These are phyloP conservation scores for Hyperoplus lanceolatus DNA, from an alignment of 2,797 vertebrate genomes.

Conservation along the genomic window DNA sequence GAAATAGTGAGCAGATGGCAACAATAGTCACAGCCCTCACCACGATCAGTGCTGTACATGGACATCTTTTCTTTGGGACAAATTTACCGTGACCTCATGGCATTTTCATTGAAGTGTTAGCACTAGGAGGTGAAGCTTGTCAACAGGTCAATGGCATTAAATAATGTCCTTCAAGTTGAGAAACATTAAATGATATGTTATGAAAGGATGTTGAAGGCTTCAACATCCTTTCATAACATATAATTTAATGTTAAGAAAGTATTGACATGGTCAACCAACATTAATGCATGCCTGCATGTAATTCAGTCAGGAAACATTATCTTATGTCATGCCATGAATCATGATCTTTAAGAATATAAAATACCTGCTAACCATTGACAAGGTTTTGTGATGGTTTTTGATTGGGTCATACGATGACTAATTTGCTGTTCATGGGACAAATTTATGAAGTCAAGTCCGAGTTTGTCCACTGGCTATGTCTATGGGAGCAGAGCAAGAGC, in stretches of 20 bases:
- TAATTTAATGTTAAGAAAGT: conserved; percentile 30
- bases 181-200: no score
- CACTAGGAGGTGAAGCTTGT: conserved; percentile 83
- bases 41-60: conserved; percentile 85
- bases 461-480: conserved; percentile 83
- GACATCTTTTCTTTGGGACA: conserved; percentile 89
- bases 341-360: conserved; percentile 33
- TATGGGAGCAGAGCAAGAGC: conserved; percentile 53
- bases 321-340: conserved; percentile 30
- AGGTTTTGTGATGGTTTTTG: conserved; percentile 40
- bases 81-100: conserved; percentile 90
- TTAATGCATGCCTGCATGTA: conserved; percentile 24
- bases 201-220: not conserved
- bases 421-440: conserved; percentile 58
- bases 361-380: conserved; percentile 21
- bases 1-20: conserved; percentile 91
- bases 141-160: conserved; percentile 85
- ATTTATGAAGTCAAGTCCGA: conserved; percentile 55
- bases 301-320: conserved; percentile 25
- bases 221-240: conserved; percentile 17
- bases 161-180: conserved; percentile 18
- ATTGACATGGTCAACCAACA: conserved; percentile 19
- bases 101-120: conserved; percentile 90
- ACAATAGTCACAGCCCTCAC: conserved; percentile 88
- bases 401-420: conserved; percentile 48